Evolutionary conservation across 2,888 invertebrate species (phyloP).

Genomic region (Tyria jacobaeae): DNA sequence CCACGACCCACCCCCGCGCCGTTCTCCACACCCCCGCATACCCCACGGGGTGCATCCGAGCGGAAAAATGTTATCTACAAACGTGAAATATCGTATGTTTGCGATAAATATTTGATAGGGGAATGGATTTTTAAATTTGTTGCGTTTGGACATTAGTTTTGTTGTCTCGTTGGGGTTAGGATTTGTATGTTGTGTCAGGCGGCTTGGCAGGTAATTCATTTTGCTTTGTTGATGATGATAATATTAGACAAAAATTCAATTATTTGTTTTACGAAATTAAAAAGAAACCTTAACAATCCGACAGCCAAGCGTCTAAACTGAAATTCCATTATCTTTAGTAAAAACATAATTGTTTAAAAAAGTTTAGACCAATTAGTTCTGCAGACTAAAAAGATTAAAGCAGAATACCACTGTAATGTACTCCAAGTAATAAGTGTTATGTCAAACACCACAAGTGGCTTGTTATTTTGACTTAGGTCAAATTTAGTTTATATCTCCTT

Average conservation of each 20-base stretch:
- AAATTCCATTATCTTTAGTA: too few species aligned
- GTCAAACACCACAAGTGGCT: too few species aligned
- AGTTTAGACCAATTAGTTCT: too few species aligned
- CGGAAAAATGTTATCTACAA: conserved; percentile 80
- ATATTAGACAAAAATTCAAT: neutral
- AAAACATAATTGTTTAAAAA: too few species aligned
- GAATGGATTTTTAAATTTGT: conserved; percentile 72
- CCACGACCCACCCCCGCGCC: conserved; percentile 51
- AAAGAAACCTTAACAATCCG: neutral
- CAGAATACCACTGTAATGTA: too few species aligned
- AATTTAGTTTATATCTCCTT: too few species aligned
- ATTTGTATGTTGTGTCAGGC: conserved; percentile 36
- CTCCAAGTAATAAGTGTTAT: too few species aligned
- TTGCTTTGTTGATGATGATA: neutral
- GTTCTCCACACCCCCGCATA: conserved; percentile 33
- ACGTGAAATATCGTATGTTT: conserved; percentile 72
- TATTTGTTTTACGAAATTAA: neutral
- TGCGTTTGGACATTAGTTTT: conserved; percentile 54
- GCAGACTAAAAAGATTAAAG: too few species aligned
- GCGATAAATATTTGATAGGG: conserved; percentile 78
- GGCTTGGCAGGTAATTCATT: conserved; percentile 26
- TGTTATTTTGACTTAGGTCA: too few species aligned
- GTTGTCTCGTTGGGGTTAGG: conserved; percentile 29
- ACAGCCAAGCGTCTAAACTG: too few species aligned
- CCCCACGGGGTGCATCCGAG: conserved; percentile 64